phyloP scores from a whole-genome alignment of 37 sponge, comb jelly and placozoan species.

The Aplysina aerophoba region DNA sequence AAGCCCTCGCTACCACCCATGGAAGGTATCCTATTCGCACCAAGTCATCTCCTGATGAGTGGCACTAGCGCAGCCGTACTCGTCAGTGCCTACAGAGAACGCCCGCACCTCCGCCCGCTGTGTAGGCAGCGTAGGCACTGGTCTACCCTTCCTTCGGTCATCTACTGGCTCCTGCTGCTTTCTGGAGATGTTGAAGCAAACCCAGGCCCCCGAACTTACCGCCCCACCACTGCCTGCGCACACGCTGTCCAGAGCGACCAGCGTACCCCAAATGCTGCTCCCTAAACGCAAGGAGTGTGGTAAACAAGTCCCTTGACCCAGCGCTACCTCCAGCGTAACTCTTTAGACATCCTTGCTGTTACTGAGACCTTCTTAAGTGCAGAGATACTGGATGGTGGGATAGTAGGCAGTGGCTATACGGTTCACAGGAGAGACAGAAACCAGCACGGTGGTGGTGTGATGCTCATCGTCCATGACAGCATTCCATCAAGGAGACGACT shows the following conservation, averaged over 20 bases:
- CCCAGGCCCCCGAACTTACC: not conserved
- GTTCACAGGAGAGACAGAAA: conserved; percentile 22
- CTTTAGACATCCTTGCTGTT: conserved; percentile 19
- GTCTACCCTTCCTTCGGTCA: no score
- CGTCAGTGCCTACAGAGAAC: no score
- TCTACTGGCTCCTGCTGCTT: not conserved
- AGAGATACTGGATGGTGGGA: not conserved
- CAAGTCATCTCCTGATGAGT: no score
- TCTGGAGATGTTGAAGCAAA: not conserved
- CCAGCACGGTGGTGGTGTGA: conserved; percentile 28
- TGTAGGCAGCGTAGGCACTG: no score
- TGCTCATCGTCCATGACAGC: conserved; percentile 6
- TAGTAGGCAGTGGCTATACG: not conserved
- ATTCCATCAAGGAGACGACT: not conserved
- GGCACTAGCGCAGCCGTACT: no score
- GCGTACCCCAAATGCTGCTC: no score
- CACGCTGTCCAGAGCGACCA: not conserved
- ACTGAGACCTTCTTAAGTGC: conserved; percentile 28
- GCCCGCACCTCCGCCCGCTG: no score
- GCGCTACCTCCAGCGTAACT: not conserved
- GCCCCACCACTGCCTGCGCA: not conserved
- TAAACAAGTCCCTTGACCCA: conserved; percentile 5
- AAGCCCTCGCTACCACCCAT: not conserved
- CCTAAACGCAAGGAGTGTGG: conserved; percentile 30
- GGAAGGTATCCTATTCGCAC: no score